These are phyloP conservation scores for Anguilla rostrata DNA, from an alignment of 2,113 vertebrate genomes.

Conservation along the genomic window DNA sequence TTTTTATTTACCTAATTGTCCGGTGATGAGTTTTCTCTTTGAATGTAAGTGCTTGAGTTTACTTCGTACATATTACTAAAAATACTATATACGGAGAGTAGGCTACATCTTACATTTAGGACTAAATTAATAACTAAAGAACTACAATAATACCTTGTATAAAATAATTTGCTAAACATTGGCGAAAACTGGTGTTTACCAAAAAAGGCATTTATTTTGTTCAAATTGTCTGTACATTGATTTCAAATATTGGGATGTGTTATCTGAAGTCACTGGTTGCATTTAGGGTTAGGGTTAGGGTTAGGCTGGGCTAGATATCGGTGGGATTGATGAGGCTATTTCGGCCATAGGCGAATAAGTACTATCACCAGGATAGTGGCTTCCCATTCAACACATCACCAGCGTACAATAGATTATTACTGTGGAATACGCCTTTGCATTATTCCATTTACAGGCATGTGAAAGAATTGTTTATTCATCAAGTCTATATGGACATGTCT, in stretches of 20 bases:
- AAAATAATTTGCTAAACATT: no score
- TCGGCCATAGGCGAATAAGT: not conserved
- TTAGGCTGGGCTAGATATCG: not conserved
- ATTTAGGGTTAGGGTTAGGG: not conserved
- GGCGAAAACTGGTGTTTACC: no score
- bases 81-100: not conserved
- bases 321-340: conserved; percentile 21
- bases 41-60: conserved; percentile 10
- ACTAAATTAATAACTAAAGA: not conserved
- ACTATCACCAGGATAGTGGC: not conserved
- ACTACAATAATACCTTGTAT: no score
- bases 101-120: not conserved
- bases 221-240: not conserved
- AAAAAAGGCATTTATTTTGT: no score
- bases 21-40: not conserved
- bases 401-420: not conserved
- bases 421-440: conserved; percentile 4
- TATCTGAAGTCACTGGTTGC: not conserved
- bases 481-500: not conserved
- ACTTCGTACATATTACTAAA: not conserved
- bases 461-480: conserved; percentile 13
- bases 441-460: not conserved
- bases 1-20: not conserved
- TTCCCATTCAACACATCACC: conserved; percentile 2
- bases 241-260: not conserved